Conservation (phyloP, 2,113 vertebrate species). For the Mustelus asterias region DNA sequence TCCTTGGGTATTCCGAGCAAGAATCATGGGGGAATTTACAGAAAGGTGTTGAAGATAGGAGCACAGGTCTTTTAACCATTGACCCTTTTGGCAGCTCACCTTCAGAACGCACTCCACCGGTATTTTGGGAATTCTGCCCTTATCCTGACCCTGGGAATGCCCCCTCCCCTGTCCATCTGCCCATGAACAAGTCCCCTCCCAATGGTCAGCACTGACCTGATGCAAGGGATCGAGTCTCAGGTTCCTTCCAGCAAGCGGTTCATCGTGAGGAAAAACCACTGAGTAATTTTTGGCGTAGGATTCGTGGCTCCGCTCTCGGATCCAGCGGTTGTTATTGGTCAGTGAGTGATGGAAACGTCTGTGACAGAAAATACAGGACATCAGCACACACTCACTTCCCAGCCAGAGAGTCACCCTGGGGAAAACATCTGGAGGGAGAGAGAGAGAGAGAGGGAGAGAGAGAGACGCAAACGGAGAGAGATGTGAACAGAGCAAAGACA, state of each 20-base stretch:
- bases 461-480: too few species aligned
- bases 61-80: not conserved
- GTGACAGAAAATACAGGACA: constrained; percentile 35
- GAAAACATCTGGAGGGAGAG: not conserved
- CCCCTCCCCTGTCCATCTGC: not conserved
- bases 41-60: not conserved
- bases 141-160: too few species aligned
- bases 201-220: constrained; percentile 58
- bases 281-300: constrained; percentile 96
- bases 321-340: constrained; percentile 71
- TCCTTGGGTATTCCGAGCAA: not conserved
- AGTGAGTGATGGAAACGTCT: constrained; percentile 84
- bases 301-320: constrained; percentile 89
- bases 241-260: constrained; percentile 83
- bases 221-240: constrained; percentile 78
- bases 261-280: constrained; percentile 81
- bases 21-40: not conserved
- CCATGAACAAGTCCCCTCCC: too few species aligned
- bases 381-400: not conserved
- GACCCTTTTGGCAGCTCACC: not conserved
- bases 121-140: too few species aligned
- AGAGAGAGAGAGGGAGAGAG: not conserved
- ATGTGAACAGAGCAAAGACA: too few species aligned
- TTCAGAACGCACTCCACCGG: not conserved
- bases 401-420: not conserved